phyloP scores from a whole-genome alignment of 2,797 vertebrate genomes.

The Percopsis omiscomaycus region DNA sequence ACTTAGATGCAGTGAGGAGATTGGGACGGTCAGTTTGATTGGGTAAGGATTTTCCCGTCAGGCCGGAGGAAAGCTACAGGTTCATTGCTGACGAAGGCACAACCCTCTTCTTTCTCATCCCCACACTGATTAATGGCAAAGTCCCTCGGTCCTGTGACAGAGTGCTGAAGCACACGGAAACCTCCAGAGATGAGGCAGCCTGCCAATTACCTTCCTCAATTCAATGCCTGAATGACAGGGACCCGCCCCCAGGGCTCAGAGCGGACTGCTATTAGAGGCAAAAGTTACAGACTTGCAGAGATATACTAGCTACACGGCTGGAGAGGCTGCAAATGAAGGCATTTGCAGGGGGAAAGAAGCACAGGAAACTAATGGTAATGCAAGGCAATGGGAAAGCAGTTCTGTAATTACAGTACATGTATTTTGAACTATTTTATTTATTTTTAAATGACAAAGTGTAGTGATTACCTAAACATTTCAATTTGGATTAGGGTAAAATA shows the following conservation, averaged over 20 bases:
- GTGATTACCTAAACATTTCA: too few relatives aligned
- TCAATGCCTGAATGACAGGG: conserved; percentile 72
- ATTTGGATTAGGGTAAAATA: too few relatives aligned
- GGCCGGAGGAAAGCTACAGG: conserved; percentile 57
- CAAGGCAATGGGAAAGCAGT: background rate
- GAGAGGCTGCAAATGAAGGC: conserved; percentile 47
- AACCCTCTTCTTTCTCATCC: conserved; percentile 66
- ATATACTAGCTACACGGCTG: conserved; percentile 16
- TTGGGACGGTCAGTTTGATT: conserved; percentile 71
- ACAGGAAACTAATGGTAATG: background rate
- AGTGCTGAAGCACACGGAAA: conserved; percentile 65
- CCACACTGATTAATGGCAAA: conserved; percentile 74
- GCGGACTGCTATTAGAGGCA: conserved; percentile 55
- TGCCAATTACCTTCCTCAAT: conserved; percentile 79
- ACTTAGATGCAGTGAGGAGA: conserved; percentile 51
- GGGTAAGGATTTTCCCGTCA: conserved; percentile 79
- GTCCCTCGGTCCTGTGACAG: conserved; percentile 67
- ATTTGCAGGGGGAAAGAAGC: conserved; percentile 18
- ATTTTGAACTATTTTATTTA: too few relatives aligned
- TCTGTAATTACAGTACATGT: background rate
- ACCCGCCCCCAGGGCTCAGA: conserved; percentile 54
- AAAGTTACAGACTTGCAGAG: conserved; percentile 41
- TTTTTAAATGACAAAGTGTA: too few relatives aligned
- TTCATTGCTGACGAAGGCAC: conserved; percentile 61
- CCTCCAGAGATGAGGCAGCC: conserved; percentile 73